Conservation (phyloP, 2,888 invertebrate genomes). For the Ornithoptera alexandrae region DNA sequence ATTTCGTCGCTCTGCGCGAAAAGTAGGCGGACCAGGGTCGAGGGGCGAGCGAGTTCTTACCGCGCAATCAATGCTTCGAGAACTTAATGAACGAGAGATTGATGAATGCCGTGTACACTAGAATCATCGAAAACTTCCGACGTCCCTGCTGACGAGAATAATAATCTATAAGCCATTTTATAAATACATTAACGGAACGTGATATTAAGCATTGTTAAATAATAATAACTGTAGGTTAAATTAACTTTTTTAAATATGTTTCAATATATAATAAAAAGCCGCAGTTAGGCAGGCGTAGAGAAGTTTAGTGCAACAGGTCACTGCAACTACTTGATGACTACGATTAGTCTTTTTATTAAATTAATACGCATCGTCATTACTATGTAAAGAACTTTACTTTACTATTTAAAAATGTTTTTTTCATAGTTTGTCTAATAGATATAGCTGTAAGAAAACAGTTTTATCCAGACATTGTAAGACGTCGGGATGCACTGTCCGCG, state of each 20-base stretch:
- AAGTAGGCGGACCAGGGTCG: conserved; percentile 56
- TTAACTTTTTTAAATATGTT: too few relatives aligned
- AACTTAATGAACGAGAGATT: conserved; percentile 55
- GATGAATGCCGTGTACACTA: conserved; percentile 37
- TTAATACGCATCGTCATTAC: too few relatives aligned
- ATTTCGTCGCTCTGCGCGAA: conserved; percentile 65
- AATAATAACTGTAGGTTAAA: neutral
- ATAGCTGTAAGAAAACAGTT: conserved; percentile 19
- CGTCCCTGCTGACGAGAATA: neutral
- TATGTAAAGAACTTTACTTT: too few relatives aligned
- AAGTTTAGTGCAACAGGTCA: too few relatives aligned
- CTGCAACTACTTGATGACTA: too few relatives aligned
- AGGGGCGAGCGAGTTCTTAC: conserved; percentile 44
- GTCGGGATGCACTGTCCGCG: conserved; percentile 9
- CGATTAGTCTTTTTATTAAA: too few relatives aligned
- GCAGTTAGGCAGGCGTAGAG: too few relatives aligned
- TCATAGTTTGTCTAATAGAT: neutral
- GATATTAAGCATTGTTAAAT: neutral
- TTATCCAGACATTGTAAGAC: conserved; percentile 25
- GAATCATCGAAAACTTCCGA: conserved; percentile 9
- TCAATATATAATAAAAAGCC: too few relatives aligned
- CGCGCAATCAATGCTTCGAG: conserved; percentile 51
- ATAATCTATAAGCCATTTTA: neutral
- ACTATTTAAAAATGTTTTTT: too few relatives aligned
- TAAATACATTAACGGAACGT: neutral